Evolutionary conservation across 2,113 vertebrate species (phyloP), one percentile per base, ranked within the genome.

Genomic region (Eurypyga helias): DNA sequence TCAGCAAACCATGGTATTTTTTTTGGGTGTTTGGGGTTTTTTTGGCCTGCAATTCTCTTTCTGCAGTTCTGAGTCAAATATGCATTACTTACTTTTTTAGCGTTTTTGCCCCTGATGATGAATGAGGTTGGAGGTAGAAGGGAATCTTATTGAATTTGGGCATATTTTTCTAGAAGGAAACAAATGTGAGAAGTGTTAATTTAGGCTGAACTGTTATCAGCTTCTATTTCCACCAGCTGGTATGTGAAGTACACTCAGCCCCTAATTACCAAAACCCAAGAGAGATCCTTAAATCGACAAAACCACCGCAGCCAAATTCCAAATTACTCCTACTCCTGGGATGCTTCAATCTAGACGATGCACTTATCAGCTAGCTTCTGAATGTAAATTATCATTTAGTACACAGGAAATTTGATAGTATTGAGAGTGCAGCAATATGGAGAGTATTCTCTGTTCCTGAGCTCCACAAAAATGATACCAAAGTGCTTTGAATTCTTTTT

Each of bases 81-180:
- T 1, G 14, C n/a, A 46, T 46, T 93, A 98, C 99, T 98, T 98
- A 99, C 99, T 99, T 99, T 96, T 99, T 99, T 60, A 99, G 98
- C 55, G 99, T 99, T 98, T 99, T 99, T 96, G 99, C 99, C 92
- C 99, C 99, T 33, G 99, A 99, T 80, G 99, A 99, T 60, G 99
- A 99, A 97, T 99, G 99, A 61, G 99, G 99, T 98, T 99, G 99
- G 98, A 99, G 99, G 99, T 99, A 99, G 99, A 99, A 99, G 25
- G 99, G 99, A 98, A 99, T 99, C 98, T 99, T 99, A 98, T 99
- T 99, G 99, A 99, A 99, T 94, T 99, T 99, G 96, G 99, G 99
- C 99, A 99, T 99, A 96, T 99, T 99, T 99, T 99, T 99, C 99
- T 99, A 98, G 78, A 98, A 98, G 21, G 84, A 76, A 98, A 96